Base-by-base conservation (phyloP, 2,888 invertebrate genomes). In the Melikaiella ostensackeni region DNA sequence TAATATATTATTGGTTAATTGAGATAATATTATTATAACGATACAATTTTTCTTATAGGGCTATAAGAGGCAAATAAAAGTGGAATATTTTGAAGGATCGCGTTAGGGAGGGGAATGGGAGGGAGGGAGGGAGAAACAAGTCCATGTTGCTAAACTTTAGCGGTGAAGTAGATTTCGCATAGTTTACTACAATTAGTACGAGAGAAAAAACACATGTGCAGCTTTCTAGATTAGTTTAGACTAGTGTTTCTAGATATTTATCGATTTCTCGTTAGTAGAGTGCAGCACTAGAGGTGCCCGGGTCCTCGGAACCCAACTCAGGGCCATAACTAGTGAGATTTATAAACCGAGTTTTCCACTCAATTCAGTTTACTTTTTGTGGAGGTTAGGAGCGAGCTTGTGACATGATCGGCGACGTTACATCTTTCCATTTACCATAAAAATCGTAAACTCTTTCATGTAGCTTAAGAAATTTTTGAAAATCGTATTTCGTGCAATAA, bases 61-160 rank as follows among this genome's bases (percentile, higher is more conserved):
- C 81, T 82, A 77, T 81, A 78, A 79, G 80, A 78, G 82, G 79
- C 63, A 73, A 77, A 80, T 77, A 80, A 63, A 80, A 76, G 30
- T 33, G 46, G 74, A 82, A 83, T 84, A 84, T 84, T 84, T 85
- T 82, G 79, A 81, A 79, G 76, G 82, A 83, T 78, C 77, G 76
- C 79, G 77, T 75, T 46, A 63, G 75, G 75, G 66, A 38, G 73
- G 64, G 66, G 19, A 24, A 11, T n/a, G 33, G 75, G 75, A 57
- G 30, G 27, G 55, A 35, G 59, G 64, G 74, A 73, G 50, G 21
- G 61, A 66, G n/a, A 80, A 86, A 84, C 83, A 85, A 85, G 88
- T 87, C 88, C 88, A 88, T 88, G 88, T 88, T 88, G 88, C 86
- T 88, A 85, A 83, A 74, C 38, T 64, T 82, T 88, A 88, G 85